These are phyloP conservation scores for Eptesicus fuscus DNA, from an alignment of 2,113 vertebrate genomes.

Conservation along the genomic window DNA sequence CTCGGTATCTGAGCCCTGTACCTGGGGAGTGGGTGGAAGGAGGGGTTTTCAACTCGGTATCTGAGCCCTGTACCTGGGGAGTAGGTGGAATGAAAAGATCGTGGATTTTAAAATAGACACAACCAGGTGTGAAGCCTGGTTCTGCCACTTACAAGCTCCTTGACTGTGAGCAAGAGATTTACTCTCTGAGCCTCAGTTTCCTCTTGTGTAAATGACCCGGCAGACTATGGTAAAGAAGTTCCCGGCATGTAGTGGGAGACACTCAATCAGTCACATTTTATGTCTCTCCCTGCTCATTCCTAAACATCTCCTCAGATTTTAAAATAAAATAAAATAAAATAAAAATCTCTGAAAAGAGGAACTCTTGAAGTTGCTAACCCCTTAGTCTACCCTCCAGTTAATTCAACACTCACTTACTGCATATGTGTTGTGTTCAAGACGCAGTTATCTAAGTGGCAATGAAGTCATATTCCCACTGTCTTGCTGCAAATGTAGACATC, in stretches of 20 bases:
- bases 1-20: background rate
- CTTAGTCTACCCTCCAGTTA: background rate
- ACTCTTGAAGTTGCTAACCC: background rate
- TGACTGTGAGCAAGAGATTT: background rate
- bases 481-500: background rate
- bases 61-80: background rate
- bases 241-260: background rate
- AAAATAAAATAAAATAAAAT: background rate
- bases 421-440: background rate
- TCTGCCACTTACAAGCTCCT: background rate
- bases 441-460: background rate
- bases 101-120: background rate
- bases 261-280: background rate
- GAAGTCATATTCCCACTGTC: background rate
- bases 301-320: background rate
- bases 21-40: accelerated
- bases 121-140: background rate
- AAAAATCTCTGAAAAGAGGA: background rate
- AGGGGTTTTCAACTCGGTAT: too few relatives aligned
- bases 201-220: background rate
- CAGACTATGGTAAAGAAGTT: background rate
- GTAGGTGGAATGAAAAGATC: background rate
- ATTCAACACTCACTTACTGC: background rate
- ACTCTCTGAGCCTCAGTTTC: background rate
- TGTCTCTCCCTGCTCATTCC: background rate